Evolutionary conservation across 2,797 vertebrate genomes (phyloP), one percentile per base, ranked within the genome.

Genomic region (Typhlichthys eigenmanni): DNA sequence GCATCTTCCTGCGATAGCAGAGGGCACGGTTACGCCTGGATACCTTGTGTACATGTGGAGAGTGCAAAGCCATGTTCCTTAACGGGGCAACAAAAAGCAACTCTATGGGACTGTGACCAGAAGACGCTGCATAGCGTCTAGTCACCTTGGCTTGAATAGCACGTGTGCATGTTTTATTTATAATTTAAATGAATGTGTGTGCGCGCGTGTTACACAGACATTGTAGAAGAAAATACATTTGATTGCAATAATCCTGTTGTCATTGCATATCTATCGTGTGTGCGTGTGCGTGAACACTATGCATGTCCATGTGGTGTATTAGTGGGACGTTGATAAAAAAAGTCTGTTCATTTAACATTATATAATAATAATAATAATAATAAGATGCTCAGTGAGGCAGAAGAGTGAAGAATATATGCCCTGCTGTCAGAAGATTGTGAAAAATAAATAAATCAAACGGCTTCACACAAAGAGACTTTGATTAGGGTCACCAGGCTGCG

Each of bases 331-430:
- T 16, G 55, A 13, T 10, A 13, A 56, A 56, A 56, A 56, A 59
- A 58, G 58, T 47, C 50, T 62, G 49, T 64, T 71, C 62, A 81
- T 82, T 80, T 78, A 62, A 84, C 81, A 9, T 78, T 79, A 61
- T 70, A 62, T 72, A 84, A 75, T 79, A 81, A 82, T 70, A 75
- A 69, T 70, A n/a, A n/a, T n/a, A 17, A 17, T 17, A 17, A 17
- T 17, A 81, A 69, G 66, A 58, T 75, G 76, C 24, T 29, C 24
- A 29, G 66, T 64, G 73, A 83, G 66, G 73, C 66, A 84, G 54
- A 82, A 49, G 70, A 60, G 73, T 57, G 64, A 68, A 51, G 72
- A 76, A 72, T 83, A 74, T 77, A 79, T 86, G 73, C 57, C 60
- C 71, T 38, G 24, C 54, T 58, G 74, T 85, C 75, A 85, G 76